Evolutionary conservation across 2,797 vertebrate species (phyloP).

Genomic region (Taenioides sp.): DNA sequence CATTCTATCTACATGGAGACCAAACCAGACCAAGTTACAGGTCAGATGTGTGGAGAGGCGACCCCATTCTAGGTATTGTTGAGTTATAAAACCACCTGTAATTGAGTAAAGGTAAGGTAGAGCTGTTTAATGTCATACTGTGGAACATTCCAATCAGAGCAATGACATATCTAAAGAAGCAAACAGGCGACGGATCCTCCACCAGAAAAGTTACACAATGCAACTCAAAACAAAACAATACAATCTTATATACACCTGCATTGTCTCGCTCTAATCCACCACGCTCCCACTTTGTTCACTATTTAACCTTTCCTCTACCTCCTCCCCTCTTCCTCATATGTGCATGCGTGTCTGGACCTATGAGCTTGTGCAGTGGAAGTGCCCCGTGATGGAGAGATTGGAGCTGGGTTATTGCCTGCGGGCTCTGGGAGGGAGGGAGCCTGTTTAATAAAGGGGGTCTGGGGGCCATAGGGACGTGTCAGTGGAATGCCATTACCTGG

Average conservation of each 20-base stretch:
- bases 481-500: constrained; percentile 73
- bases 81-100: too few relatives aligned
- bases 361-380: constrained; percentile 21
- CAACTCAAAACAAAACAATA: too few relatives aligned
- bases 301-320: not conserved
- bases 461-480: constrained; percentile 64
- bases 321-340: not conserved
- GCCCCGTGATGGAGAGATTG: constrained; percentile 42
- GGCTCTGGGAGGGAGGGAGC: constrained; percentile 39
- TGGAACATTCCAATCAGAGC: too few relatives aligned
- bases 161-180: too few relatives aligned
- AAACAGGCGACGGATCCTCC: too few relatives aligned
- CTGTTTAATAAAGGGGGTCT: constrained; percentile 69
- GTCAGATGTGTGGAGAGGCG: too few relatives aligned
- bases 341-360: constrained; percentile 6
- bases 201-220: too few relatives aligned
- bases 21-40: too few relatives aligned
- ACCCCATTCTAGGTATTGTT: too few relatives aligned
- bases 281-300: not conserved
- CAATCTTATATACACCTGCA: not conserved
- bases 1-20: too few relatives aligned
- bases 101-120: too few relatives aligned
- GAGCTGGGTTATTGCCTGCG: constrained; percentile 63
- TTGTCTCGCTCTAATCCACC: not conserved
- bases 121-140: too few relatives aligned